Conservation (phyloP, 2,888 invertebrate genomes). For the Plebejus argus region DNA sequence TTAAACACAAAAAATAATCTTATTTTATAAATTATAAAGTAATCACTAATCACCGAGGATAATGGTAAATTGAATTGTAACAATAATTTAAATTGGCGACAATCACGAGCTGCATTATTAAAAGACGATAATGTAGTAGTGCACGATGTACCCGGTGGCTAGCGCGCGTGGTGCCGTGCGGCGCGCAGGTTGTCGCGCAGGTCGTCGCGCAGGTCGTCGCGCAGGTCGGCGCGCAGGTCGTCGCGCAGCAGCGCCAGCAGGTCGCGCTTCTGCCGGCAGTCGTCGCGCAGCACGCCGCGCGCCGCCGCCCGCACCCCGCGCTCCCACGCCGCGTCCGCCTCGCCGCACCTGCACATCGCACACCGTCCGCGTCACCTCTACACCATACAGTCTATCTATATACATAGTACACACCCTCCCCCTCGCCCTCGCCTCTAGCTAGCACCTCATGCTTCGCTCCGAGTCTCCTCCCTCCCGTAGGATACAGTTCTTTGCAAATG, state of each 20-base stretch:
- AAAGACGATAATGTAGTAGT: not conserved
- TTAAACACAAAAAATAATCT: not conserved
- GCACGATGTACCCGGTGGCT: not conserved
- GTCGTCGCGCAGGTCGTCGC: constrained; percentile 60
- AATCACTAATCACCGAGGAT: not conserved
- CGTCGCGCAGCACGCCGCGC: constrained; percentile 50
- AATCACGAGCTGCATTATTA: not conserved
- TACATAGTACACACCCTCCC: no score
- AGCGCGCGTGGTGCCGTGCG: not conserved
- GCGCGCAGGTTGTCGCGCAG: constrained; percentile 43
- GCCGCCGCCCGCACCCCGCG: constrained; percentile 48
- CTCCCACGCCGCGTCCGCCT: constrained; percentile 48
- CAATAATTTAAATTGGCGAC: not conserved
- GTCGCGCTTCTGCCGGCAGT: constrained; percentile 52
- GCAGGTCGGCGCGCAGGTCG: constrained; percentile 54
- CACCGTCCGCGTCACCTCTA: no score
- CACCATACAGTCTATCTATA: no score
- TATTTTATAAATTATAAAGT: not conserved
- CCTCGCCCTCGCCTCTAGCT: no score
- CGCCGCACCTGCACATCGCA: constrained; percentile 50
- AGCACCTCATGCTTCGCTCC: no score
- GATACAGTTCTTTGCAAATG: no score
- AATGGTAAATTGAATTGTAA: not conserved
- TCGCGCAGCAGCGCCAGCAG: constrained; percentile 56
- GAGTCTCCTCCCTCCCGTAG: no score